These are phyloP conservation scores for Sanderia malayensis DNA, from an alignment of 30 jellyfish, hydroid and myxozoan genomes.

Conservation along the genomic window DNA sequence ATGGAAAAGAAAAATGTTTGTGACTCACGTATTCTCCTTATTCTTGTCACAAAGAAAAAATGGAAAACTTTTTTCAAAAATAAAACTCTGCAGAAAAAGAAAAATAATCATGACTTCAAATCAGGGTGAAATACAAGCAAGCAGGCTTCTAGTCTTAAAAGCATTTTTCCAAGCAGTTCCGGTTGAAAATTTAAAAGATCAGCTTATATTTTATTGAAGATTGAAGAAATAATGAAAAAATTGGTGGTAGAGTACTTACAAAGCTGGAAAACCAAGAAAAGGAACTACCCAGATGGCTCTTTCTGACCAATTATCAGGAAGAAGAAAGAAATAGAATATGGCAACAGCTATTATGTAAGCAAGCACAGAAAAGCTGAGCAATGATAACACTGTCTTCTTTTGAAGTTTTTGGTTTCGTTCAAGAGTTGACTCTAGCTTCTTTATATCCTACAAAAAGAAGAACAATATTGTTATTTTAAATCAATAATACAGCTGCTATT, in stretches of 20 bases:
- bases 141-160: too few species aligned
- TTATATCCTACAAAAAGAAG: conserved; percentile 45
- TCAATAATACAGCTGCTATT: not conserved
- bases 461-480: not conserved
- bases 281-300: conserved; percentile 67
- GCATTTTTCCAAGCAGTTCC: not conserved
- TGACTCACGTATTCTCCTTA: conserved; percentile 51
- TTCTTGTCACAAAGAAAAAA: conserved; percentile 77
- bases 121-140: not conserved
- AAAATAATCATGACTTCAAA: not conserved
- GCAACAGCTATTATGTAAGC: conserved; percentile 57
- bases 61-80: conserved; percentile 64
- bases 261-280: conserved; percentile 53
- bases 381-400: conserved; percentile 51
- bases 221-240: too few species aligned
- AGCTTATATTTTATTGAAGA: not conserved
- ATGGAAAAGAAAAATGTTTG: too few species aligned
- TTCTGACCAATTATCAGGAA: conserved; percentile 80
- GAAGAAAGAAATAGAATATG: conserved; percentile 47
- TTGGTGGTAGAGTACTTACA: too few species aligned
- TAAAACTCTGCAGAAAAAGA: conserved; percentile 52
- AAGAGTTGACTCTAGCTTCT: conserved; percentile 43
- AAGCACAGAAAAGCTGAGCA: conserved; percentile 48
- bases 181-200: not conserved
- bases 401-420: conserved; percentile 62